These are phyloP conservation scores for Tigriopus japonicus DNA, from an alignment of 1,140 invertebrate genomes.

Conservation along the genomic window DNA sequence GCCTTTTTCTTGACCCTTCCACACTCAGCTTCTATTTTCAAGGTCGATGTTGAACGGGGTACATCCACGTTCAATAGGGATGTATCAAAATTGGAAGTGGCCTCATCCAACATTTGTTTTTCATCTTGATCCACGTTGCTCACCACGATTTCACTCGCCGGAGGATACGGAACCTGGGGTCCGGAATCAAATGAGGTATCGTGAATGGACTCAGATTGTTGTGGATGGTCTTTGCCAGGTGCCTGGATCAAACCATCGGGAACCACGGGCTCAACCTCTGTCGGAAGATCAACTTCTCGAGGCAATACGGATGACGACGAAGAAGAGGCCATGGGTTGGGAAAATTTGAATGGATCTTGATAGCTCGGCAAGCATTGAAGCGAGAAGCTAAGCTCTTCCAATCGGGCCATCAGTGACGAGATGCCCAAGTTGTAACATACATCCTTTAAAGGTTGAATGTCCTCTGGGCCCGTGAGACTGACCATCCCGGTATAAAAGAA, in stretches of 20 bases:
- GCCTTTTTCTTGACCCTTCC: slow-evolving; percentile 3
- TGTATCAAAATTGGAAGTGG: neutral
- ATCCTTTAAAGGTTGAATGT: neutral
- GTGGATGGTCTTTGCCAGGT: neutral
- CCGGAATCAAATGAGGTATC: neutral
- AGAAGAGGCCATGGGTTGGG: neutral
- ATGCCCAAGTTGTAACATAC: neutral
- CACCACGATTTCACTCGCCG: neutral
- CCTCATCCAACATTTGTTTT: neutral
- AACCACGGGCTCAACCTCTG: neutral
- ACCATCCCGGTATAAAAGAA: slow-evolving; percentile 1
- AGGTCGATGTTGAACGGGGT: neutral
- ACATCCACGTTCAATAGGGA: neutral
- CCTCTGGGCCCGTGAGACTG: neutral
- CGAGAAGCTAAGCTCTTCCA: neutral
- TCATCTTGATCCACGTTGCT: neutral
- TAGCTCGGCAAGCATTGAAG: neutral
- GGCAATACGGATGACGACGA: neutral
- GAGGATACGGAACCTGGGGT: neutral
- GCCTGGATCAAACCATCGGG: neutral
- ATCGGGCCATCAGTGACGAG: neutral
- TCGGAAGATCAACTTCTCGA: neutral
- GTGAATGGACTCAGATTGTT: neutral
- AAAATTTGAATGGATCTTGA: neutral
- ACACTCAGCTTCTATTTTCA: neutral